phyloP scores from a whole-genome alignment of 2,113 vertebrate species.

The Platycercus adscitus region DNA sequence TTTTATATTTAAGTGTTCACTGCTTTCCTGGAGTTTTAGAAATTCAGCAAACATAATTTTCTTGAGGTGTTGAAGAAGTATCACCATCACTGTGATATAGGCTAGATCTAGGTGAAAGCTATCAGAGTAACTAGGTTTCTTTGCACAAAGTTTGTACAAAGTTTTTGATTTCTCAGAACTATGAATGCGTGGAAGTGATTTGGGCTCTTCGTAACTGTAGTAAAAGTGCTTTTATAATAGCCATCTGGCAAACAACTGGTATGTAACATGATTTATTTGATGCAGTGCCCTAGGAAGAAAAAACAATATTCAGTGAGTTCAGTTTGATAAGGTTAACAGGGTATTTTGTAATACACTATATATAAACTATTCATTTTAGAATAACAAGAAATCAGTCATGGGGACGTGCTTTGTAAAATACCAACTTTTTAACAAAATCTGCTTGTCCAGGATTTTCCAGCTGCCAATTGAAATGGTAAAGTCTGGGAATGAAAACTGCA shows the following conservation, averaged over 20 bases:
- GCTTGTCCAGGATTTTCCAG: not conserved
- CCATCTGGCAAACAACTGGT: not conserved
- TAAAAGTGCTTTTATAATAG: not conserved
- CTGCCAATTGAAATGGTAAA: not conserved
- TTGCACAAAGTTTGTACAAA: not conserved
- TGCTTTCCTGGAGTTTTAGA: not conserved
- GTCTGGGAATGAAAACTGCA: not conserved
- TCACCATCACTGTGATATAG: not conserved
- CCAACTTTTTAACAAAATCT: not conserved
- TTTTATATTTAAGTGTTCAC: not conserved
- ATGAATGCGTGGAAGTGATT: not conserved
- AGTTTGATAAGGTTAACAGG: not conserved
- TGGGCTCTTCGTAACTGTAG: not conserved
- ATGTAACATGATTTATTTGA: not conserved
- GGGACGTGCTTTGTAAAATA: not conserved
- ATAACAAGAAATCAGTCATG: accelerated
- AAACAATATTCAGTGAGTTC: not conserved
- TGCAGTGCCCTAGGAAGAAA: not conserved
- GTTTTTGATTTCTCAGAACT: not conserved
- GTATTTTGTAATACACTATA: not conserved
- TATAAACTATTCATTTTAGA: not conserved
- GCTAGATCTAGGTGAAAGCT: not conserved
- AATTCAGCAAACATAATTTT: not conserved
- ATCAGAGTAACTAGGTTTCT: not conserved
- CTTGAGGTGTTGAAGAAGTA: not conserved